Evolutionary conservation across 2,113 vertebrate genomes (phyloP).

Genomic region (Rafetus swinhoei): DNA sequence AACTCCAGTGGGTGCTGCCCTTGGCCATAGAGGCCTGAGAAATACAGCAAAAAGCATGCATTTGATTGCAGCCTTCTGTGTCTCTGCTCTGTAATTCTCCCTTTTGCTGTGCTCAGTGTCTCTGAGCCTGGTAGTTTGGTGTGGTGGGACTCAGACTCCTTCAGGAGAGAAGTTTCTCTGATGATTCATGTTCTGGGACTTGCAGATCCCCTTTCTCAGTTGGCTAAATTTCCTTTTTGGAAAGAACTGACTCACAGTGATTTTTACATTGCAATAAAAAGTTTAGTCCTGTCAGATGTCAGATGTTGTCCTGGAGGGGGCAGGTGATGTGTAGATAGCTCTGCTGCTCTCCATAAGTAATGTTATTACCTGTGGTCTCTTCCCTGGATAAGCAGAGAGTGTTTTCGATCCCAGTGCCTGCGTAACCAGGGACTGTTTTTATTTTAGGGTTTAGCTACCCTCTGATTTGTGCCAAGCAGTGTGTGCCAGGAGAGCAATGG

Average conservation of each 20-base stretch:
- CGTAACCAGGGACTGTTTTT: background rate
- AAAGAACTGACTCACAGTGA: background rate
- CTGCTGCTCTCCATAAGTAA: background rate
- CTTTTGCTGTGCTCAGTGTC: background rate
- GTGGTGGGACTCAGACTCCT: background rate
- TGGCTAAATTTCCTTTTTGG: background rate
- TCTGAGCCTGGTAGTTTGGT: background rate
- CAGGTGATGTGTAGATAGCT: background rate
- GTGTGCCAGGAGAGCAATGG: background rate
- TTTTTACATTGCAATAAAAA: background rate
- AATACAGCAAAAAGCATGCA: background rate
- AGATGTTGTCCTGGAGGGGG: background rate
- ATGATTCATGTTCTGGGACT: background rate
- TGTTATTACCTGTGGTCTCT: background rate
- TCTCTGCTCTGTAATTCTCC: background rate
- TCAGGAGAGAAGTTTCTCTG: background rate
- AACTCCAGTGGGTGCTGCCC: background rate
- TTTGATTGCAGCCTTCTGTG: background rate
- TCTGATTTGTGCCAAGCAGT: background rate
- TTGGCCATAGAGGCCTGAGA: background rate
- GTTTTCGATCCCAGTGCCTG: background rate
- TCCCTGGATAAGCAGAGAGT: fast-evolving
- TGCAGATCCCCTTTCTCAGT: background rate
- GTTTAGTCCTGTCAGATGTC: background rate
- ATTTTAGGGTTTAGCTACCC: background rate